Conservation (phyloP, 2,797 vertebrate species). For the Smutsia gigantea region DNA sequence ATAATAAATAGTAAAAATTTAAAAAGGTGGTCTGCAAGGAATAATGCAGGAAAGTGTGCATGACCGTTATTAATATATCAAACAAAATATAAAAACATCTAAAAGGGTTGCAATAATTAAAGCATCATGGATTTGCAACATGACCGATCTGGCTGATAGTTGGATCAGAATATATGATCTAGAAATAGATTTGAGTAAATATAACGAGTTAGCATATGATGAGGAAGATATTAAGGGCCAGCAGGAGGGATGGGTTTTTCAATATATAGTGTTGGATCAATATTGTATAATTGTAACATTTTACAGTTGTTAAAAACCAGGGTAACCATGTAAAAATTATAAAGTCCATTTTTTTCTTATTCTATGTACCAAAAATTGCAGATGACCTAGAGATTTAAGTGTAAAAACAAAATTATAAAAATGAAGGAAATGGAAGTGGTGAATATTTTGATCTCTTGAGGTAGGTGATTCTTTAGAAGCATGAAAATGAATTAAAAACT, state of each 20-base stretch:
- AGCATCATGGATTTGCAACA: neutral
- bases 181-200: neutral
- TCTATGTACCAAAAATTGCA: neutral
- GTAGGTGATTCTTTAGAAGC: neutral
- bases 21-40: neutral
- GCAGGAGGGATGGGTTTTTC: neutral
- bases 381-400: neutral
- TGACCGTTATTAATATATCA: neutral
- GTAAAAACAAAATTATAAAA: neutral
- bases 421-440: neutral
- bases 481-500: neutral
- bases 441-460: neutral
- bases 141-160: neutral
- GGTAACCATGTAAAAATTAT: neutral
- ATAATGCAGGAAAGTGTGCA: neutral
- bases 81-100: neutral
- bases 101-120: neutral
- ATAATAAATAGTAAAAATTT: neutral
- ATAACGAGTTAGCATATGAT: neutral
- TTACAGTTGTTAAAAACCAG: neutral
- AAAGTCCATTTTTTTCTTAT: neutral
- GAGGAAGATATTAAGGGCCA: neutral
- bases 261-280: neutral
- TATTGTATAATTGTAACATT: neutral
- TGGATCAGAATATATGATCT: neutral